Evolutionary conservation across 2,113 vertebrate species (phyloP).

Genomic region (Cynoglossus semilaevis): DNA sequence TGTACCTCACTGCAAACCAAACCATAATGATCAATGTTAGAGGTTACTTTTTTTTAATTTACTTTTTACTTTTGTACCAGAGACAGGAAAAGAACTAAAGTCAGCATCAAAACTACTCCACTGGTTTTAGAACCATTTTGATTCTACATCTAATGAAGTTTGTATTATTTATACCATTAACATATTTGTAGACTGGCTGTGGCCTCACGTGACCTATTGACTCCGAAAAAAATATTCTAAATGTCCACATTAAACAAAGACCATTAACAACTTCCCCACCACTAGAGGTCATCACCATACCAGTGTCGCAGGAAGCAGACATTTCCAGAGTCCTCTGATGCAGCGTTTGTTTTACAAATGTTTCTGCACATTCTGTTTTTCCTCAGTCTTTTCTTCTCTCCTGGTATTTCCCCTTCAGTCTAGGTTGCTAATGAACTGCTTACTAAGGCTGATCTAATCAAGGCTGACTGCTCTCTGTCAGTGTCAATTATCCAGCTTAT

Average conservation of each 20-base stretch:
- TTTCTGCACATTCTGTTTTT: constrained; percentile 44
- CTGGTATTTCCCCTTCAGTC: constrained; percentile 42
- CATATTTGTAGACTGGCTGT: too few species aligned
- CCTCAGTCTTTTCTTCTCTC: constrained; percentile 41
- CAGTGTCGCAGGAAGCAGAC: constrained; percentile 7
- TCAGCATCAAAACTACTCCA: not conserved
- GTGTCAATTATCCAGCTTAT: constrained; percentile 75
- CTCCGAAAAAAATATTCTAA: not conserved
- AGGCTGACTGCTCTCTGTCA: constrained; percentile 80
- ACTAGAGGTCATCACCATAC: constrained; percentile 1
- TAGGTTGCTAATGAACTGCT: constrained; percentile 75
- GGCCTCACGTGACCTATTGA: not conserved
- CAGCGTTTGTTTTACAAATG: constrained; percentile 14
- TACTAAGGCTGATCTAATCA: constrained; percentile 80
- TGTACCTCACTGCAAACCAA: constrained; percentile 24
- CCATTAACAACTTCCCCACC: not conserved
- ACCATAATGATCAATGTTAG: constrained; percentile 12
- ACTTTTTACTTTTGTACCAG: not conserved
- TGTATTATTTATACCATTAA: too few species aligned
- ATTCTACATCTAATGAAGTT: too few species aligned
- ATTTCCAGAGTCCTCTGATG: constrained; percentile 14
- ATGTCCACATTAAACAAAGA: not conserved
- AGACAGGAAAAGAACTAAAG: not conserved
- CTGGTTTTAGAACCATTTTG: too few species aligned
- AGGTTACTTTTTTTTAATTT: constrained; percentile 3